These are phyloP conservation scores for Diadophis punctatus DNA, from an alignment of 2,113 vertebrate species.

Conservation along the genomic window DNA sequence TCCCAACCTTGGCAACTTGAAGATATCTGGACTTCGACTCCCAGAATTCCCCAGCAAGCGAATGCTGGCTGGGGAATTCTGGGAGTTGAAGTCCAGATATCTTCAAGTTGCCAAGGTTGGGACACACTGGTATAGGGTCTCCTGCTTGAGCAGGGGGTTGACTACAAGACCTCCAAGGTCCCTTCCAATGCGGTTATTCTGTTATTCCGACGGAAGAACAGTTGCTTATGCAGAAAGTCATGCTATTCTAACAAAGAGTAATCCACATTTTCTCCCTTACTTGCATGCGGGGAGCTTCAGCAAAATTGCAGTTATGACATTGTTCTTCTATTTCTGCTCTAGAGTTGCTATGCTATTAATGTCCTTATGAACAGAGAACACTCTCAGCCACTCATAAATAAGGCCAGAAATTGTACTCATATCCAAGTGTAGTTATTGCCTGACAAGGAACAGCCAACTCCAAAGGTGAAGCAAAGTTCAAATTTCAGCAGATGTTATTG, in stretches of 20 bases:
- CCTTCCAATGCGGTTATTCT: neutral
- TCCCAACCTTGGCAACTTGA: too few species aligned
- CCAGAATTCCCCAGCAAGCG: too few species aligned
- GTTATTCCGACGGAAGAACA: neutral
- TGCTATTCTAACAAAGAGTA: neutral
- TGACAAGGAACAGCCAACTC: slow-evolving; percentile 21
- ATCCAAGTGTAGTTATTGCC: slow-evolving; percentile 36
- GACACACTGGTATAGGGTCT: too few species aligned
- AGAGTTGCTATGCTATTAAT: slow-evolving; percentile 26
- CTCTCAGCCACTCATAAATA: slow-evolving; percentile 18
- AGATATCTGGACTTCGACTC: too few species aligned
- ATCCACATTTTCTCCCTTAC: neutral
- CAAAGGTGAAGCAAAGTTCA: slow-evolving; percentile 54
- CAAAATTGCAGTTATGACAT: slow-evolving; percentile 23
- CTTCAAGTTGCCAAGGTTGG: too few species aligned
- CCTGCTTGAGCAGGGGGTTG: neutral
- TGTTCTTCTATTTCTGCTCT: slow-evolving; percentile 41
- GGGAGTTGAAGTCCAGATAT: too few species aligned
- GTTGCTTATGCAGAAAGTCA: neutral
- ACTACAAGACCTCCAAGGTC: neutral
- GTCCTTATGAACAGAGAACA: slow-evolving; percentile 2
- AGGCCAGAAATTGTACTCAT: slow-evolving; percentile 28
- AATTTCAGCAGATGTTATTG: slow-evolving; percentile 51
- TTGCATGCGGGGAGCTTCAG: slow-evolving; percentile 38
- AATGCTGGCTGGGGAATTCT: too few species aligned